Evolutionary conservation across 2,797 vertebrate genomes (phyloP).

Genomic region (Microchirus variegatus): DNA sequence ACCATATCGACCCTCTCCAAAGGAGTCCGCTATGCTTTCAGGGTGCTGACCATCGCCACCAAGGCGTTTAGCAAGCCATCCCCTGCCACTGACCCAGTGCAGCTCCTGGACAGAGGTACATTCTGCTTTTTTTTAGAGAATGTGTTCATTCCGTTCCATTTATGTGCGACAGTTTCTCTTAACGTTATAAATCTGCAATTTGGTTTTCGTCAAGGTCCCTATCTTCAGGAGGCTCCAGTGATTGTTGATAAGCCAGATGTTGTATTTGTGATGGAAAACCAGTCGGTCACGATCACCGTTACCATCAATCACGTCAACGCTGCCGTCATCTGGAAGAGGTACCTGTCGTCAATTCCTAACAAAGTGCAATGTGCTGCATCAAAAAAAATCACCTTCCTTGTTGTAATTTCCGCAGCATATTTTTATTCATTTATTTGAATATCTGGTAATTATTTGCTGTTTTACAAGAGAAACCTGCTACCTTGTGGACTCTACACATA

Average conservation of each 20-base stretch:
- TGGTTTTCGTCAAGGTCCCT: slow-evolving; percentile 82
- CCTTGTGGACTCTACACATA: neutral
- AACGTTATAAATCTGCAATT: neutral
- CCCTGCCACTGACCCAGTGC: slow-evolving; percentile 83
- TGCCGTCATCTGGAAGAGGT: slow-evolving; percentile 91
- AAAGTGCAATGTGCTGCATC: neutral
- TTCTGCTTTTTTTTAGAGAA: neutral
- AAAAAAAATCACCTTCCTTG: neutral
- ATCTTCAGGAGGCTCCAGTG: slow-evolving; percentile 87
- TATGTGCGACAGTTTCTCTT: neutral
- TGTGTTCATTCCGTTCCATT: neutral
- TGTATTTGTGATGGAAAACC: slow-evolving; percentile 93
- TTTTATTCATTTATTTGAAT: neutral
- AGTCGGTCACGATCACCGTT: slow-evolving; percentile 85
- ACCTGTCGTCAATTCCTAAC: slow-evolving; percentile 3
- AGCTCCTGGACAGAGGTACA: slow-evolving; percentile 89
- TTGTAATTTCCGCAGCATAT: neutral
- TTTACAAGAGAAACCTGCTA: neutral
- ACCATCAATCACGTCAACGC: slow-evolving; percentile 95
- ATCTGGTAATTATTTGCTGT: neutral
- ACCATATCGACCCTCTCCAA: slow-evolving; percentile 88
- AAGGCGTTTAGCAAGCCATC: slow-evolving; percentile 97
- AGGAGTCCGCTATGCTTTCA: slow-evolving; percentile 89
- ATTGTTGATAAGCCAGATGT: slow-evolving; percentile 92
- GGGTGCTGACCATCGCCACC: slow-evolving; percentile 90